phyloP scores from a whole-genome alignment of 2,797 vertebrate genomes.

The Sebastolobus alascanus region DNA sequence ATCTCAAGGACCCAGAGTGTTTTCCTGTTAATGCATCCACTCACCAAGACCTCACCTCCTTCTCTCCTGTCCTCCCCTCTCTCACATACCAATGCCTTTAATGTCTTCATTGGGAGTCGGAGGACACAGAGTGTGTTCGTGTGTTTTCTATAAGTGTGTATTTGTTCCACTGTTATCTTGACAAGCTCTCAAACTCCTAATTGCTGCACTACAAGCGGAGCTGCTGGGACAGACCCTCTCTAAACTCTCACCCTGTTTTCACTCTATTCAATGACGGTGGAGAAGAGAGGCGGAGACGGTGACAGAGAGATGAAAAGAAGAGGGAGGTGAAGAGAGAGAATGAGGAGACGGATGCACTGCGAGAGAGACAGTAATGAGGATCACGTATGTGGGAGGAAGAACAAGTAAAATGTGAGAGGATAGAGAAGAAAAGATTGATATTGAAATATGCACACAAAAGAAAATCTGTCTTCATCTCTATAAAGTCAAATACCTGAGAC shows the following conservation, averaged over 20 bases:
- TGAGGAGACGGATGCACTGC: background rate
- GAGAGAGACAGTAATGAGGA: conserved; percentile 16
- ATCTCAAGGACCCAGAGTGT: conserved; percentile 59
- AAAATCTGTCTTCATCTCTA: conserved; percentile 19
- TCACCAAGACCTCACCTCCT: conserved; percentile 47
- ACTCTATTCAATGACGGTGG: conserved; percentile 29
- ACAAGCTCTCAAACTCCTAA: conserved; percentile 61
- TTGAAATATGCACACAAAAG: conserved; percentile 19
- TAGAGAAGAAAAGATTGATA: conserved; percentile 15
- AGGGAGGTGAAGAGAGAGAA: conserved; percentile 7
- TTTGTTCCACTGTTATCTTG: conserved; percentile 47
- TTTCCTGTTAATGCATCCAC: conserved; percentile 60
- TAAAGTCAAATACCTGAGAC: conserved; percentile 6
- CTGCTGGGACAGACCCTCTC: conserved; percentile 29
- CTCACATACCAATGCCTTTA: conserved; percentile 61
- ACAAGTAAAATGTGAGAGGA: conserved; percentile 15
- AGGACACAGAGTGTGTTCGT: conserved; percentile 22
- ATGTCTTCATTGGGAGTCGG: conserved; percentile 61
- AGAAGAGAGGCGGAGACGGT: conserved; percentile 3
- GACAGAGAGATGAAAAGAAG: conserved; percentile 12
- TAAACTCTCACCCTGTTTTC: conserved; percentile 40
- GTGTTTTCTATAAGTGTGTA: conserved; percentile 28
- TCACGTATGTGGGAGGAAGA: background rate
- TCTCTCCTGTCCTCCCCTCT: conserved; percentile 40
- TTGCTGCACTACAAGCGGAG: conserved; percentile 39